Base-by-base conservation (phyloP, 2,113 vertebrate genomes). In the Chinchilla lanigera region DNA sequence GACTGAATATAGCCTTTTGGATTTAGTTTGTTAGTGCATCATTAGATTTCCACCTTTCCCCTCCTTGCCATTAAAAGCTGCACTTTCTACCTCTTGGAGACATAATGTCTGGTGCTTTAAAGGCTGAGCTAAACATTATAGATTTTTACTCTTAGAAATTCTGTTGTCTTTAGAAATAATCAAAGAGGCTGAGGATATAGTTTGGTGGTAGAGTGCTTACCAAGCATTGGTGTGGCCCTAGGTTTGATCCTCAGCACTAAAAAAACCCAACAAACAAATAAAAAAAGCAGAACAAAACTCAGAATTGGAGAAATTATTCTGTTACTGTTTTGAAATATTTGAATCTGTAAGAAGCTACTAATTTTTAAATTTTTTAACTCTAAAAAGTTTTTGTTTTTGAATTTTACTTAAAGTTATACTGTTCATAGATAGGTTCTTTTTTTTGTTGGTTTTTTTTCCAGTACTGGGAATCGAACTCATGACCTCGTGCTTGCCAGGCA, bases 351-450 rank as follows among this genome's bases (percentile, higher is more conserved):
- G 89, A 67, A 65, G 24, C 22, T 77, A 61, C n/a, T 84, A 75
- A 88, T 56, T 89, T 91, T 97, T 85, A 97, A 85, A 77, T 93
- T 89, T 60, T 11, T 92, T n/a, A n/a, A 82, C 65, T 54, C 41
- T 84, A 41, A 90, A 86, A 92, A 9, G 63, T 80, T 89, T 93
- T 33, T 87, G 80, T 24, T 58, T 95, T 94, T 93, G 95, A 77
- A 67, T 93, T 96, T 96, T 85, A 47, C 38, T 52, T 26, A 22
- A 93, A 93, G 30, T 44, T 92, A 14, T 17, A 58, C 35, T 63
- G 93, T 61, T 86, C 12, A 90, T n/a, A n/a, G n/a, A n/a, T n/a
- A n/a, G n/a, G n/a, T n/a, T n/a, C n/a, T n/a, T n/a, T n/a, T n/a
- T n/a, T n/a, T n/a, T n/a, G n/a, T n/a, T n/a, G n/a, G n/a, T n/a